phyloP scores from a whole-genome alignment of 1,140 invertebrate genomes.

The Hylyphantes graminicola region DNA sequence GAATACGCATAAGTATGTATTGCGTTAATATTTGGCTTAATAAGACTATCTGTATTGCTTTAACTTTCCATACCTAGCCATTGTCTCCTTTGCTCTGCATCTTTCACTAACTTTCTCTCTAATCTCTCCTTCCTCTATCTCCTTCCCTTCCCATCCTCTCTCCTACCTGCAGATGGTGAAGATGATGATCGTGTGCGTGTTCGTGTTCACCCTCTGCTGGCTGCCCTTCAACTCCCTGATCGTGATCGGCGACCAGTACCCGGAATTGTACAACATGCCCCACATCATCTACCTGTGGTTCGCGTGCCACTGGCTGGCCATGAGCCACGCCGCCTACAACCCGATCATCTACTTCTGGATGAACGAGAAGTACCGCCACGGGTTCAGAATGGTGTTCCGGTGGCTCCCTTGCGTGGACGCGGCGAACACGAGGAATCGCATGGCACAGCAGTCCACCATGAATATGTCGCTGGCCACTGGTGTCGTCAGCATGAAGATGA shows the following conservation, averaged over 20 bases:
- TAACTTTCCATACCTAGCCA: too few relatives aligned
- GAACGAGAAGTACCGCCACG: slow-evolving; percentile 80
- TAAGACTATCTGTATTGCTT: too few relatives aligned
- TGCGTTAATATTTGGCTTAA: too few relatives aligned
- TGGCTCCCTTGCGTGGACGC: slow-evolving; percentile 30
- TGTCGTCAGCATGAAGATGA: slow-evolving; percentile 26
- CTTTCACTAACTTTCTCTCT: neutral
- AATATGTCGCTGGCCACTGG: slow-evolving; percentile 27
- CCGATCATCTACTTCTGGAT: slow-evolving; percentile 94
- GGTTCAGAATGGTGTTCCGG: slow-evolving; percentile 65
- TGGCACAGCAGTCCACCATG: slow-evolving; percentile 10
- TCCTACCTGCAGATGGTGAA: slow-evolving; percentile 76
- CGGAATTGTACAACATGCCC: slow-evolving; percentile 63
- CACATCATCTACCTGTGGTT: slow-evolving; percentile 79
- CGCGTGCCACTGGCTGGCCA: slow-evolving; percentile 85
- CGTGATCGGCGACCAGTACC: slow-evolving; percentile 66
- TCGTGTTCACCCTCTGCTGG: slow-evolving; percentile 70
- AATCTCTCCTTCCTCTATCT: slow-evolving; percentile 1
- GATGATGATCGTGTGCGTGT: slow-evolving; percentile 71
- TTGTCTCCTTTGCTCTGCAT: too few relatives aligned
- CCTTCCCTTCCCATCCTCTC: slow-evolving; percentile 44
- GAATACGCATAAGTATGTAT: too few relatives aligned
- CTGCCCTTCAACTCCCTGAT: slow-evolving; percentile 68
- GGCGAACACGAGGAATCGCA: neutral
- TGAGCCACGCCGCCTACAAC: slow-evolving; percentile 93